Base-by-base conservation (phyloP, 1,140 invertebrate genomes). In the Macrobrachium rosenbergii region DNA sequence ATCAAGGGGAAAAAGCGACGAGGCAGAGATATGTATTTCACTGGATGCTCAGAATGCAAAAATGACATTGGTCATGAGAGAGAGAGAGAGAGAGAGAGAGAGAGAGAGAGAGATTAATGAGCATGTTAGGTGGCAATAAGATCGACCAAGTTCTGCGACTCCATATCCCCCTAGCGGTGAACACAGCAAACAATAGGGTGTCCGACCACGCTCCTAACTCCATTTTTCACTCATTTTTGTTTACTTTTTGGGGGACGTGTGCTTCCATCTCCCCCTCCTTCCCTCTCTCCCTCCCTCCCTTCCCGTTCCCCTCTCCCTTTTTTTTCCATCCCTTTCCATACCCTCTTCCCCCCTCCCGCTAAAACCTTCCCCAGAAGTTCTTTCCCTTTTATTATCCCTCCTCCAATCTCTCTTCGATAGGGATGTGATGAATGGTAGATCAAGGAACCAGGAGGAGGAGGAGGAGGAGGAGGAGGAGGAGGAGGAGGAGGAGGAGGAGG, bases 401-500 rank as follows among this genome's bases (percentile, higher is more conserved):
- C n/a, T 37, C n/a, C 67, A 21, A 11, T 21, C 60, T 21, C 21
- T 45, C 78, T 64, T 81, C 62, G 62, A 81, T 21, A 63, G 28
- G 17, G 28, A 52, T 19, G 78, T 81, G 78, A 81, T 81, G 64
- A 67, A 81, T 81, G 62, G 43, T 43, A 63, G 78, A 81, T 67
- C 78, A 64, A 12, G 14, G 45, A 17, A 6, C 1, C 14, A 16
- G 63, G 78, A 28, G 52, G 52, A 52, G 52, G 52, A 52, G 12
- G 52, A 12, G 52, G 7, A 10, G 12, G 52, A 52, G 52, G 12
- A 12, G 12, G 52, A 52, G 52, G 12, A 12, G 6, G 52, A 8
- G 52, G 12, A 12, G 6, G 52, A 52, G 52, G 52, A 52, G 52
- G 45, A 52, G 45, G 10, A 10, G 10, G 45, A 52, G 45, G 10